phyloP scores from a whole-genome alignment of 2,113 vertebrate species.

The Ammodytes marinus region DNA sequence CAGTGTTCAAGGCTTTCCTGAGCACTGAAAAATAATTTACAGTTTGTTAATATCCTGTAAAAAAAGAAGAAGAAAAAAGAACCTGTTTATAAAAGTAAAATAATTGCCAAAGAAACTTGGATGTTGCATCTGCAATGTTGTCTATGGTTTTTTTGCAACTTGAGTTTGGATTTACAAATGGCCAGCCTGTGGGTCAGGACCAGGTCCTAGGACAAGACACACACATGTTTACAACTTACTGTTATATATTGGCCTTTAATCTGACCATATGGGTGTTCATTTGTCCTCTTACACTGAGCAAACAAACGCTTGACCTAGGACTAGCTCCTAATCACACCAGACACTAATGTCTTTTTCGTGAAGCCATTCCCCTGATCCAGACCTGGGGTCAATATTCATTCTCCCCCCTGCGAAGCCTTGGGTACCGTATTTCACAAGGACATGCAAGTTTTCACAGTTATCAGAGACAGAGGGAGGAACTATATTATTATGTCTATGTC shows the following conservation, averaged over 20 bases:
- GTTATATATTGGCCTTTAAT: too few species aligned
- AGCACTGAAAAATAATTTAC: background rate
- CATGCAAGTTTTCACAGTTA: conserved; percentile 48
- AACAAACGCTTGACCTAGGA: background rate
- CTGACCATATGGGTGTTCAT: background rate
- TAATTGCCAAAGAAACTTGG: background rate
- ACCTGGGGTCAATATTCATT: conserved; percentile 37
- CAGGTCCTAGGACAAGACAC: background rate
- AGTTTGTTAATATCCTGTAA: background rate
- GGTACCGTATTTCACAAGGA: conserved; percentile 66
- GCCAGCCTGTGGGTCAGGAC: background rate
- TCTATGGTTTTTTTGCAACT: conserved; percentile 1
- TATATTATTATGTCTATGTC: conserved; percentile 15
- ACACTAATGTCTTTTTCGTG: background rate
- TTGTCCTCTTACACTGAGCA: background rate
- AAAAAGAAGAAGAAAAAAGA: too few species aligned
- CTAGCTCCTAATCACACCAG: background rate
- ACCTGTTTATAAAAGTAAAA: conserved; percentile 1
- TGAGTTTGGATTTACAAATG: background rate
- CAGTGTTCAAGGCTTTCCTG: background rate
- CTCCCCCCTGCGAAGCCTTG: conserved; percentile 49
- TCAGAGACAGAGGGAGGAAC: conserved; percentile 53
- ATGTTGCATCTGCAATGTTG: background rate
- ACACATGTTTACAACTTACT: background rate
- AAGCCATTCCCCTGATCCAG: conserved; percentile 62